Conservation (phyloP, 2,888 invertebrate species). For the Leptopterna dolabrata region DNA sequence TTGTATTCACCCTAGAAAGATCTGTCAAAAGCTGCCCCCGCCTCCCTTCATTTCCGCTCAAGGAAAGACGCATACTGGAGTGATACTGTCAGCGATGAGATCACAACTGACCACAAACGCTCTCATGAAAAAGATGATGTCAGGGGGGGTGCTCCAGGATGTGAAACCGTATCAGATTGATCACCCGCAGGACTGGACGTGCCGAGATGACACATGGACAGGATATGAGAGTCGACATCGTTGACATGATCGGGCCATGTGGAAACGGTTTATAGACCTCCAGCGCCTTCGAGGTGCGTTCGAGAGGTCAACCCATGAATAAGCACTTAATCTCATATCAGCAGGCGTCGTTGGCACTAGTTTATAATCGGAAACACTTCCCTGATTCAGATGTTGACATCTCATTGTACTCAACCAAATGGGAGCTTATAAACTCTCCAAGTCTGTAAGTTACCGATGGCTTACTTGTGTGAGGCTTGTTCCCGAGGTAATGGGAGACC, state of each 20-base stretch:
- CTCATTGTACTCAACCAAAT: too few relatives aligned
- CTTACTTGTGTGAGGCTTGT: too few relatives aligned
- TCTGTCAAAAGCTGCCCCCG: too few relatives aligned
- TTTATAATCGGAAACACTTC: too few relatives aligned
- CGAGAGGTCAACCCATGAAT: neutral
- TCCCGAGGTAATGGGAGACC: too few relatives aligned
- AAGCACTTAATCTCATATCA: neutral
- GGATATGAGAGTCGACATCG: conserved; percentile 31
- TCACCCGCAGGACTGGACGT: conserved; percentile 1
- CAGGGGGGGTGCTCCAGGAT: neutral
- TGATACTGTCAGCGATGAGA: neutral
- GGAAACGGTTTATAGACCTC: conserved; percentile 4
- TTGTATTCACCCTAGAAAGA: too few relatives aligned
- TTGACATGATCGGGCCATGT: conserved; percentile 8
- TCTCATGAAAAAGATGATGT: neutral
- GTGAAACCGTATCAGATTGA: conserved; percentile 3
- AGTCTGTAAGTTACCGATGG: too few relatives aligned
- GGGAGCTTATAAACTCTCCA: too few relatives aligned
- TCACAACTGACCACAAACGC: neutral
- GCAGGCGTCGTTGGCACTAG: too few relatives aligned
- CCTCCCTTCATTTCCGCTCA: too few relatives aligned
- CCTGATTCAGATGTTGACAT: too few relatives aligned
- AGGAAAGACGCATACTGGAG: neutral
- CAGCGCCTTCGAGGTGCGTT: neutral
- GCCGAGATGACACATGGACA: conserved; percentile 18